Percentiles rank a stretch among this genome's conserved stretches.
These are phyloP conservation scores for Parazoanthus atlanticus DNA, from an alignment of 92 coral and sea anemone species.

Conservation along the genomic window DNA sequence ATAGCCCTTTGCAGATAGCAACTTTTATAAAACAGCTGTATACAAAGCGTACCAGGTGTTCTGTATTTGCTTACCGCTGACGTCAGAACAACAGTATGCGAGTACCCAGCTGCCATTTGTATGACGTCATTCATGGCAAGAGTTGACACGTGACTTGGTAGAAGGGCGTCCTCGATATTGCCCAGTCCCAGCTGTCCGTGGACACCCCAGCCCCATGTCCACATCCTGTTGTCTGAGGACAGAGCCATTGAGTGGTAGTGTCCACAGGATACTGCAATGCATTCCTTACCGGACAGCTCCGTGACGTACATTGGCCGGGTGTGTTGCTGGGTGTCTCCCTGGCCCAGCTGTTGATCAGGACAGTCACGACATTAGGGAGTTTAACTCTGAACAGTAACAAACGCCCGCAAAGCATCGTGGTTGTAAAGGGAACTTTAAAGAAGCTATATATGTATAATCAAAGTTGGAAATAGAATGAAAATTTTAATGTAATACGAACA, in stretches of 20 bases:
- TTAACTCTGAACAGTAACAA: too few relatives aligned
- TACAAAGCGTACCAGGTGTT: not conserved
- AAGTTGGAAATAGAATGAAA: too few relatives aligned
- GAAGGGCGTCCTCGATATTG: conserved; percentile 82
- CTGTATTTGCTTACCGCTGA: conserved; percentile 65
- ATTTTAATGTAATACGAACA: too few relatives aligned
- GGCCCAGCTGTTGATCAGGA: conserved; percentile 75
- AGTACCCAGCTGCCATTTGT: conserved; percentile 94
- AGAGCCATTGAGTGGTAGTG: conserved; percentile 96
- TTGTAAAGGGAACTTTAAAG: too few relatives aligned
- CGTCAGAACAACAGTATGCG: conserved; percentile 80
- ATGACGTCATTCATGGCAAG: conserved; percentile 74
- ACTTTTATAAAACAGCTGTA: too few relatives aligned
- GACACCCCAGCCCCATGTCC: conserved; percentile 99
- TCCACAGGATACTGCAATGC: conserved; percentile 89
- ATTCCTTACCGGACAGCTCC: conserved; percentile 92
- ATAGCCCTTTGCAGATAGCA: too few relatives aligned
- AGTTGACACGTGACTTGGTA: conserved; percentile 85
- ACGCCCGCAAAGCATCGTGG: too few relatives aligned
- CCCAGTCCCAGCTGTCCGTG: conserved; percentile 98
- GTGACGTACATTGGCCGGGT: conserved; percentile 95
- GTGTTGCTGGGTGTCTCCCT: conserved; percentile 89
- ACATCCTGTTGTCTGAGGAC: conserved; percentile 88
- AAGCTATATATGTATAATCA: too few relatives aligned
- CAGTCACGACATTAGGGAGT: too few relatives aligned